Base-by-base conservation (phyloP, 2,113 vertebrate species). In the Athene cunicularia region DNA sequence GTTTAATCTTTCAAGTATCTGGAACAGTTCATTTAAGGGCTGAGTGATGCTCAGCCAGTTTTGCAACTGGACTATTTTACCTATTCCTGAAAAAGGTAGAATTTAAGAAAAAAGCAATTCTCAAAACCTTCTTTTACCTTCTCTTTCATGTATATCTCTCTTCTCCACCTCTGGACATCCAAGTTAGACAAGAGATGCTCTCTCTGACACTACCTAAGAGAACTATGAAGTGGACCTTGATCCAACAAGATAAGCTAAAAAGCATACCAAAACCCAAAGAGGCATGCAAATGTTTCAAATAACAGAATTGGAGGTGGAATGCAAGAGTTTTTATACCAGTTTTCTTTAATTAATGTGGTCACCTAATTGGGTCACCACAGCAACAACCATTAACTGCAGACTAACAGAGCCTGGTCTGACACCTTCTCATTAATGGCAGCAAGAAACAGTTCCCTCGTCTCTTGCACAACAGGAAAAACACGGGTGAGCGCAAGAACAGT, bases 401-500 rank as follows among this genome's bases (percentile, higher is more conserved):
- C 23, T 59, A 13, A 0, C 0, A 1, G 60, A 77, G 52, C 30
- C 30, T 74, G 28, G 12, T 14, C 15, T 47, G 43, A 9, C 53
- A 45, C 30, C 41, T 77, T 50, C 49, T 60, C 77, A 32, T 17
- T 0, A 0, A 13, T 45, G 43, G 33, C 52, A 63, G 18, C 35
- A 67, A 79, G 41, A 63, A 89, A 60, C 47, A 73, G 66, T 28
- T 86, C 59, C 47, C 14, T 24, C 9, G 39, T 10, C 28, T 37
- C 55, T 32, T 66, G n/a, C 26, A 75, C 27, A 49, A 47, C 24
- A 72, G 30, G 41, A 73, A 55, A 64, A 59, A 43, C 45, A 21
- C 35, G 28, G 41, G 39, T 0, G 2, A 49, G 21, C 6, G 12
- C 5, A 71, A 84, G 50, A 47, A 45, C 5, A 3, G 18, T 17